phyloP scores from a whole-genome alignment of 2,888 invertebrate species.

The Zygaena filipendulae region DNA sequence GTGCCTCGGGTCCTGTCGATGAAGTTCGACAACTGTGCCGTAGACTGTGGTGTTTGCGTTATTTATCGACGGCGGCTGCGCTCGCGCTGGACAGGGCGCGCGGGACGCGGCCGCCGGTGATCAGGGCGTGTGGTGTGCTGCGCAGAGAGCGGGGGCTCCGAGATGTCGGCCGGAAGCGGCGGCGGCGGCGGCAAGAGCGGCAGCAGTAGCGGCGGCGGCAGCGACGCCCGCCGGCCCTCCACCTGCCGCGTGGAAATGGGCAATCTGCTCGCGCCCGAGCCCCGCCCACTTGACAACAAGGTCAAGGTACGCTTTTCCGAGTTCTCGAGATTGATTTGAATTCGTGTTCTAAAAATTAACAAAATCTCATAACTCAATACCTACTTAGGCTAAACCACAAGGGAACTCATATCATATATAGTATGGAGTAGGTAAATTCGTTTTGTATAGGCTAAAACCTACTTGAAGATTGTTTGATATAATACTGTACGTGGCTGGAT shows the following conservation, averaged over 20 bases:
- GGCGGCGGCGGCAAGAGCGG: conserved; percentile 22
- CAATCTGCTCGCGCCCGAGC: conserved; percentile 72
- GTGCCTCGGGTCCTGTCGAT: not conserved
- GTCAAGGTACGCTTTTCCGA: conserved; percentile 80
- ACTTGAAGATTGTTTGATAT: too few species aligned
- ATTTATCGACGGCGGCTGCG: conserved; percentile 15
- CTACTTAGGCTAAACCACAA: too few species aligned
- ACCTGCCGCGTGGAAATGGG: conserved; percentile 72
- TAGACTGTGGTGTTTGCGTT: conserved; percentile 9
- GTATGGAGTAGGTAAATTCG: too few species aligned
- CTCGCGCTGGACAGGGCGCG: conserved; percentile 18
- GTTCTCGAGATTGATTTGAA: too few species aligned
- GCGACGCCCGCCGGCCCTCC: conserved; percentile 40
- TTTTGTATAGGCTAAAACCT: too few species aligned
- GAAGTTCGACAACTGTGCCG: conserved; percentile 2
- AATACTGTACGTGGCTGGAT: too few species aligned
- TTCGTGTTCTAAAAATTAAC: too few species aligned
- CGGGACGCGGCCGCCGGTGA: conserved; percentile 24
- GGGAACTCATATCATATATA: too few species aligned
- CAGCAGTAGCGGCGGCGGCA: conserved; percentile 20
- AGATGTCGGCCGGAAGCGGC: conserved; percentile 53
- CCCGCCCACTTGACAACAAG: conserved; percentile 76
- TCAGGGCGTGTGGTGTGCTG: conserved; percentile 26
- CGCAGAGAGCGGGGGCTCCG: conserved; percentile 51
- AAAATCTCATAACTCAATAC: too few species aligned